phyloP scores from a whole-genome alignment of 2,888 invertebrate genomes.

The Meiosimyza platycephala region DNA sequence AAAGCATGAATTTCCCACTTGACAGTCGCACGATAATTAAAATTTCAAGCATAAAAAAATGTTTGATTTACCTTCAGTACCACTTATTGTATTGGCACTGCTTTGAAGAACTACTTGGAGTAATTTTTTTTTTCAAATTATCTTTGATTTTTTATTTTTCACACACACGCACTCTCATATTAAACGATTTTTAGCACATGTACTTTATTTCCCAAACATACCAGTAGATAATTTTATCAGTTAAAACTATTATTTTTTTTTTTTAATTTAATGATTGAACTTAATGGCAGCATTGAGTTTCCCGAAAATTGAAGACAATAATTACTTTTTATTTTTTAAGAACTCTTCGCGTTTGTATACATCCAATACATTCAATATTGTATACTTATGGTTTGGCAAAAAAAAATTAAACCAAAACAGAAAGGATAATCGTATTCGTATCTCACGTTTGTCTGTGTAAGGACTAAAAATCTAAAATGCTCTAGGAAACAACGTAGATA shows the following conservation, averaged over 20 bases:
- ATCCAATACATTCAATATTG: background rate
- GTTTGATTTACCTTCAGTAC: no score
- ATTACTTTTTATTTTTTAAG: no score
- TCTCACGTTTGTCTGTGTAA: slow-evolving; percentile 35
- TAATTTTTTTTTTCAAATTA: background rate
- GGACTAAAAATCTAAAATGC: slow-evolving; percentile 33
- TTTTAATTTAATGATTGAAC: slow-evolving; percentile 32
- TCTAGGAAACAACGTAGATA: slow-evolving; percentile 18
- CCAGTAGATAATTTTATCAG: slow-evolving; percentile 36
- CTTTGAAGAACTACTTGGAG: background rate
- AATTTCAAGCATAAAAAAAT: background rate
- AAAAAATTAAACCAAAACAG: background rate
- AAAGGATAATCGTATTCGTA: background rate
- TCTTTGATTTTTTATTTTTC: background rate
- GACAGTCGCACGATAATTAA: background rate
- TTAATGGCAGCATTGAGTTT: slow-evolving; percentile 16
- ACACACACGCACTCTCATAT: background rate
- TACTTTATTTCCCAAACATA: no score
- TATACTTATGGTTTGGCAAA: background rate
- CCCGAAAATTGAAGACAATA: slow-evolving; percentile 6
- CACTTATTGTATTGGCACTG: no score
- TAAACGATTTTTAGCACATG: background rate
- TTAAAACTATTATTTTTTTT: slow-evolving; percentile 34
- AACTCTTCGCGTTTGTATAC: background rate
- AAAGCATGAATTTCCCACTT: slow-evolving; percentile 21